Evolutionary conservation across 2,888 invertebrate species (phyloP), one percentile per base, ranked within the genome.

Genomic region (Griposia aprilina): DNA sequence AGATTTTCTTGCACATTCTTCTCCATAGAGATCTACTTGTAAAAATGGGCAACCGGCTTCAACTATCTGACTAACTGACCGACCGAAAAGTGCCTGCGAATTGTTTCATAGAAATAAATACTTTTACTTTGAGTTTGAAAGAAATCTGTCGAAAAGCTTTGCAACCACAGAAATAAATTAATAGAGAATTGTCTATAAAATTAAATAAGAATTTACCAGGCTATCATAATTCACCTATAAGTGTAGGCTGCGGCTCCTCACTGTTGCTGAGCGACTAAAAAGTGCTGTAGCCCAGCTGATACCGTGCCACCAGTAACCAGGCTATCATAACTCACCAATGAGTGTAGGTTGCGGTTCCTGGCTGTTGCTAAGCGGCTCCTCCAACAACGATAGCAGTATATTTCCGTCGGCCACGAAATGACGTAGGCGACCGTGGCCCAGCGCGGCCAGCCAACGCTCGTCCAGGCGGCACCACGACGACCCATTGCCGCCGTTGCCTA

Each of bases 261-360:
- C 98, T 98, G 92, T 98, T 99, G 26, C 98, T 99, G 11, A 99
- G 96, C 23, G 99, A 1, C 20, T 20, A 26, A 11, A 0, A 26
- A 67, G 13, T 67, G 99, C 81, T 95, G 92, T 94, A 96, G 0
- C 95, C 99, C 94, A 72, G 98, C 13, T n/a, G n/a, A 11, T 5
- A 5, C 11, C n/a, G 5, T 98, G 0, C 98, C 98, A 90, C 98
- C 98, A 90, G 1, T 76, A 77, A 77, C 59, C 45, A 72, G 17
- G 48, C 41, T 15, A 41, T 10, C 23, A 30, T 17, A 48, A 87
- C 91, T 90, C 30, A 97, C 97, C 96, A 50, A 97, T 97, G 13
- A 99, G 98, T 0, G 99, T 99, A 0, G 99, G 99, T 91, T 99
- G 98, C 7, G 99, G 99, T 95, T 99, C 99, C 97, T 98, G 97